Evolutionary conservation across 2,797 vertebrate species (phyloP).

Genomic region (Eulemur albifrons): DNA sequence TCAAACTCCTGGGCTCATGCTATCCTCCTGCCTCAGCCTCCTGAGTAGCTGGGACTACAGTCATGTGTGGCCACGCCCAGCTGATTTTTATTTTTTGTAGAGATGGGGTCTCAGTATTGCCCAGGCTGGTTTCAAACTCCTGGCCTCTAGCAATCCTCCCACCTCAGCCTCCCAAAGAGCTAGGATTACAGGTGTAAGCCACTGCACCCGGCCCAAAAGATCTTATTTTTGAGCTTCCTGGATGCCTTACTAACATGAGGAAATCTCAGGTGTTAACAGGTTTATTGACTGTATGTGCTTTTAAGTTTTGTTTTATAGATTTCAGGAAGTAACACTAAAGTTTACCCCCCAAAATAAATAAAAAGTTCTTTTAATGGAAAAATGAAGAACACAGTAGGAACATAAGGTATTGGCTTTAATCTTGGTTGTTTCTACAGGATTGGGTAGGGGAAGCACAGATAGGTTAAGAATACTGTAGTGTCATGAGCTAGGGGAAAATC

Average conservation of each 20-base stretch:
- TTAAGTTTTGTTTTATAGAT: conserved; percentile 10
- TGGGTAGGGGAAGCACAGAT: not conserved
- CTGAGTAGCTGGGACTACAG: not conserved
- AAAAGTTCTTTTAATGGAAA: not conserved
- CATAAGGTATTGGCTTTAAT: not conserved
- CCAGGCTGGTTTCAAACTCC: not conserved
- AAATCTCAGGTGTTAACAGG: not conserved
- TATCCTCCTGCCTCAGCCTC: not conserved
- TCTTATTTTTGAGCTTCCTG: not conserved
- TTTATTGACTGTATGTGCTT: not conserved
- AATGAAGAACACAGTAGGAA: not conserved
- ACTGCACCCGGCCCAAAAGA: not conserved
- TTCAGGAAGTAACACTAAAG: not conserved
- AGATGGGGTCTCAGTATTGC: not conserved
- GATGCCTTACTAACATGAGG: not conserved
- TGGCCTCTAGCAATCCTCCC: not conserved
- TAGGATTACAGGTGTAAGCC: not conserved
- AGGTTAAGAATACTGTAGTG: not conserved
- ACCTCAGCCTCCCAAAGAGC: not conserved
- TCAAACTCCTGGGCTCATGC: not conserved
- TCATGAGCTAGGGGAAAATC: not conserved
- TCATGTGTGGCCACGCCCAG: not conserved
- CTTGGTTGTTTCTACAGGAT: not conserved
- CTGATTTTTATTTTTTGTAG: not conserved
- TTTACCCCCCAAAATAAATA: not conserved